Evolutionary conservation across 2,797 vertebrate genomes (phyloP).

Genomic region (Tapera naevia): DNA sequence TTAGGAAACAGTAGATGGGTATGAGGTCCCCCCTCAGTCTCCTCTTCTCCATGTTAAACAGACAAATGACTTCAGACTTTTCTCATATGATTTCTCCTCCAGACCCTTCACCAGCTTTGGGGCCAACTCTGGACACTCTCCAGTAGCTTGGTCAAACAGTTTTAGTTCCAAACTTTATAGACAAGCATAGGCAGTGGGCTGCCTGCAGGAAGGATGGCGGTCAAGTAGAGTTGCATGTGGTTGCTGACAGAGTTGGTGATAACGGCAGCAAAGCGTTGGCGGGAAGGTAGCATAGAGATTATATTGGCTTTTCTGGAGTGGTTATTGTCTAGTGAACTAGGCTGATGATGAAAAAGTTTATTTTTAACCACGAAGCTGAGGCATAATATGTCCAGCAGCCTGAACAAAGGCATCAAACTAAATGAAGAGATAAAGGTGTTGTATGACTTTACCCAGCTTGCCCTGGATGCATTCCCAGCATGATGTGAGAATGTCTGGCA

Average conservation of each 20-base stretch:
- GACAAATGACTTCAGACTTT: too few species aligned
- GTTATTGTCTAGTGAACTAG: background rate
- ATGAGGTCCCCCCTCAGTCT: too few species aligned
- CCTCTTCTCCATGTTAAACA: too few species aligned
- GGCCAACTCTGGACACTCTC: too few species aligned
- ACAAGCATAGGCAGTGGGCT: background rate
- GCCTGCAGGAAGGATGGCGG: background rate
- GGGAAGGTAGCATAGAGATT: background rate
- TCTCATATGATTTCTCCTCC: too few species aligned
- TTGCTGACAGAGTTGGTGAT: background rate
- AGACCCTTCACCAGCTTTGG: too few species aligned
- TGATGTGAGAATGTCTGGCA: background rate
- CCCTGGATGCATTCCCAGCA: rapidly evolving
- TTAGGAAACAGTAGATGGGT: too few species aligned
- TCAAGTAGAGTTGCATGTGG: background rate
- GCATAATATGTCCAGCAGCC: background rate
- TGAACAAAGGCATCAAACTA: background rate
- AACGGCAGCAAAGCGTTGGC: background rate
- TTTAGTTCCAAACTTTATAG: background rate
- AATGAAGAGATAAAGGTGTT: background rate
- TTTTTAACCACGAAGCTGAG: slow-evolving; percentile 20
- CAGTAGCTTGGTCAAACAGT: too few species aligned
- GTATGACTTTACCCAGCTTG: background rate
- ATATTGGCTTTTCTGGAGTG: background rate
- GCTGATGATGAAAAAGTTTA: background rate